A percentile compares a stretch with the other conserved stretches of the same genome.
Conservation (phyloP, 2,113 vertebrate species). For the Xiphophorus hellerii region DNA sequence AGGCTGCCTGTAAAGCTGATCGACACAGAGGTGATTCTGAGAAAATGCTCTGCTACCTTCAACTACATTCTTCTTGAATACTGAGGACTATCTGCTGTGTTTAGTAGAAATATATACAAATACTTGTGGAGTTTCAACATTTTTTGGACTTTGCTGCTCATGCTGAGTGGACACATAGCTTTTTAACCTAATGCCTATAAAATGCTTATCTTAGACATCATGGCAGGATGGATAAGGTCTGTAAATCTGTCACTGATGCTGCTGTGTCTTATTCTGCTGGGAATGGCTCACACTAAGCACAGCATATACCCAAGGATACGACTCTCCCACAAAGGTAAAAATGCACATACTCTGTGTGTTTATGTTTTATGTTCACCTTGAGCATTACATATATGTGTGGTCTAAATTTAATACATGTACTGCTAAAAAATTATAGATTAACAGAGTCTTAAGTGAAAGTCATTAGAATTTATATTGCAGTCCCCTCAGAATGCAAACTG, state of each 20-base stretch:
- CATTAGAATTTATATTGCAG: constrained; percentile 1
- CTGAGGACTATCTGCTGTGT: background rate
- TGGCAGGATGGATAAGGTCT: constrained; percentile 52
- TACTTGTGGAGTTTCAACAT: constrained; percentile 29
- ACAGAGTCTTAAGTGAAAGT: background rate
- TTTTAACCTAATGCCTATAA: constrained; percentile 29
- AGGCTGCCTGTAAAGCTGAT: constrained; percentile 42
- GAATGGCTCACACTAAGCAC: constrained; percentile 42
- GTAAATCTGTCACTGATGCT: constrained; percentile 58
- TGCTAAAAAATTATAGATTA: background rate
- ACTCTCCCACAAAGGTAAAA: constrained; percentile 73
- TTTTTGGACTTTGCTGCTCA: constrained; percentile 34
- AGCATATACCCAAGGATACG: constrained; percentile 73
- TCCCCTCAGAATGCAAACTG: constrained; percentile 5
- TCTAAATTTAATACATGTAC: background rate
- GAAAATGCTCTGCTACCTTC: constrained; percentile 39
- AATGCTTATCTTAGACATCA: constrained; percentile 44
- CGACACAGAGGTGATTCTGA: constrained; percentile 32
- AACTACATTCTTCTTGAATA: constrained; percentile 29
- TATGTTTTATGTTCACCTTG: background rate
- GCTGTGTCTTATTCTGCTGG: constrained; percentile 50
- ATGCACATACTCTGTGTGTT: background rate
- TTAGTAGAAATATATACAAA: constrained; percentile 17
- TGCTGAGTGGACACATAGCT: constrained; percentile 30
- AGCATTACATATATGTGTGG: background rate